A percentile compares a stretch with the other conserved stretches of the same genome.
phyloP scores from a whole-genome alignment of 2,797 vertebrate genomes.

The Cryptoprocta ferox region DNA sequence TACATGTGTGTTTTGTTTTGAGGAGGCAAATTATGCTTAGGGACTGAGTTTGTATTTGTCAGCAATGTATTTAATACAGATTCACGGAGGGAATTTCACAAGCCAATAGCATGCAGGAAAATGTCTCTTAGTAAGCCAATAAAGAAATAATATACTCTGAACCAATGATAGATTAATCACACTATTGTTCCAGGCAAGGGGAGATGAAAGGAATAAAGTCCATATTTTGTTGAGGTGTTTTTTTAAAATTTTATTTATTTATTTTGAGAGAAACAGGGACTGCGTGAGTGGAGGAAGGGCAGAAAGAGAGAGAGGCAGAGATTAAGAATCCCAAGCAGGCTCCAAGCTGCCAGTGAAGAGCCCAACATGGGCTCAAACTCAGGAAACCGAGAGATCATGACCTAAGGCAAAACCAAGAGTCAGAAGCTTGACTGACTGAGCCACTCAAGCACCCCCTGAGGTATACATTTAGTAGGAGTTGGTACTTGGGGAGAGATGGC shows the following conservation, averaged over 20 bases:
- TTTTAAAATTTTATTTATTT: too few relatives aligned
- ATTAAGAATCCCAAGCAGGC: too few relatives aligned
- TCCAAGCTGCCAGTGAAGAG: too few relatives aligned
- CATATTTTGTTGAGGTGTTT: not conserved
- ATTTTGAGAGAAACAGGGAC: too few relatives aligned
- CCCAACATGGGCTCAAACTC: too few relatives aligned
- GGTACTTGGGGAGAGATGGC: not conserved
- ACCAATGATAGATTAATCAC: not conserved
- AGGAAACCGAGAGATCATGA: too few relatives aligned
- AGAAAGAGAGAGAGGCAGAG: too few relatives aligned
- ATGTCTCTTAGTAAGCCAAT: not conserved
- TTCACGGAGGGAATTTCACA: not conserved
- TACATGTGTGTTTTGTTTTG: not conserved
- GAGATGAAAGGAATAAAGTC: not conserved
- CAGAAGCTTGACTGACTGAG: too few relatives aligned
- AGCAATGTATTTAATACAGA: not conserved
- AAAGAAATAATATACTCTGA: not conserved
- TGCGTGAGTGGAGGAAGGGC: too few relatives aligned
- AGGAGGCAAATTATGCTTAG: not conserved
- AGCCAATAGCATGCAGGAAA: not conserved
- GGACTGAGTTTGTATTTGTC: not conserved
- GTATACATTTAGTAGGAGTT: not conserved
- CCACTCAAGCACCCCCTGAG: too few relatives aligned
- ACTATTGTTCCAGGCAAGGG: not conserved
- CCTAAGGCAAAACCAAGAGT: too few relatives aligned